Base-by-base conservation (phyloP, 2,113 vertebrate species). In the Paramormyrops kingsleyae region DNA sequence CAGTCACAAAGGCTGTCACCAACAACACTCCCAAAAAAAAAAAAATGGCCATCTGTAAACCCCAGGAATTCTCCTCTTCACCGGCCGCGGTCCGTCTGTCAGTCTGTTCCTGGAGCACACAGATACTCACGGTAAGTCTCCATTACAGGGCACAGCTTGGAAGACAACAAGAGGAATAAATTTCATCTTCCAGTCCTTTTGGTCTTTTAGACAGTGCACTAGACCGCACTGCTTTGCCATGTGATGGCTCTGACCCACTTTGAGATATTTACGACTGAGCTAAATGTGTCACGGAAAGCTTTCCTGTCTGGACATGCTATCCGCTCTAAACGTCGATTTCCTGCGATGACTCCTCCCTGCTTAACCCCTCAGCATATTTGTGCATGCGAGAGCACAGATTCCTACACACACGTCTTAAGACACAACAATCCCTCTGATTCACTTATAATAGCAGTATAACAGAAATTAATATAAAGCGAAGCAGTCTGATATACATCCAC, bases 1-100 rank as follows among this genome's bases (percentile, higher is more conserved):
- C 92, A 93, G 92, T 95, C 93, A 93, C 93, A 93, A 94, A 92
- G 94, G 94, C 92, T 24, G 24, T 90, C 91, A 92, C 91, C 19
- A 50, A 88, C 83, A 88, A 89, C 90, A 89, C 91, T 91, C 27
- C 19, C 88, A 56, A 87, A 92, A 83, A 91, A 94, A 94, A 77
- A 39, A 77, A 77, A 77, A 27, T 1, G 91, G 92, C 93, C 93
- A 90, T 93, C 93, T 91, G 91, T 91, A 77, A 88, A 89, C 84
- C 88, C 89, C 42, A 89, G 87, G 46, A 59, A 42, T 17, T 86
- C 88, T 90, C 70, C 3, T 62, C 35, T 74, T 88, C 66, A 90
- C 89, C 74, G 89, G 42, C 31, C 83, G 35, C 35, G 5, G 70
- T 13, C n/a, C 87, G 85, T 89, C 89, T 93, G 88, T 94, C 94